Conservation (phyloP, 1,140 invertebrate species). For the Pseudomyrmex gracilis region DNA sequence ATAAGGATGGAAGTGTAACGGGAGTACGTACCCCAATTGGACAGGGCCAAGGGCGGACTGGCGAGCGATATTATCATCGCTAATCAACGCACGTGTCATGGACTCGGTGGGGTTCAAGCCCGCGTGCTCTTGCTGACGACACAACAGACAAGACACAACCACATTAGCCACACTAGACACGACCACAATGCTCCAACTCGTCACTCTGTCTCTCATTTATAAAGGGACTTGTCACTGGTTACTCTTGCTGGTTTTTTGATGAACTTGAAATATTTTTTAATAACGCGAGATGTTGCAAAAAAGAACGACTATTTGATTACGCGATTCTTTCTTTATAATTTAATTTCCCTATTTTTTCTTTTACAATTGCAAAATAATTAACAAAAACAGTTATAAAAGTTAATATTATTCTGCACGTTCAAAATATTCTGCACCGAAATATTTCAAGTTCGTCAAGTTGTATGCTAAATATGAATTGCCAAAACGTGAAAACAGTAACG, state of each 20-base stretch:
- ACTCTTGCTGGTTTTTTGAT: background rate
- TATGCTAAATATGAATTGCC: slow-evolving; percentile 80
- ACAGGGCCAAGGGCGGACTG: slow-evolving; percentile 93
- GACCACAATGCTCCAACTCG: slow-evolving; percentile 81
- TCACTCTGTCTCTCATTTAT: slow-evolving; percentile 72
- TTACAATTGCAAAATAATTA: background rate
- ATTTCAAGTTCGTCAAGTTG: slow-evolving; percentile 67
- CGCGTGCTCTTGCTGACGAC: slow-evolving; percentile 93
- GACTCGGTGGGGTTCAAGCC: slow-evolving; percentile 95
- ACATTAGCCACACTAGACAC: slow-evolving; percentile 86
- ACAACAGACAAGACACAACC: slow-evolving; percentile 89
- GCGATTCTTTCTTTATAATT: background rate
- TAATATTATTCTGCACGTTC: background rate
- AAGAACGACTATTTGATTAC: background rate
- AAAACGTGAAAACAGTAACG: slow-evolving; percentile 52
- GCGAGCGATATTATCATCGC: slow-evolving; percentile 93
- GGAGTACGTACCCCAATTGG: slow-evolving; percentile 95
- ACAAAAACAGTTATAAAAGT: background rate
- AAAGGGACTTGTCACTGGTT: background rate
- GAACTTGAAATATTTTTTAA: slow-evolving; percentile 33
- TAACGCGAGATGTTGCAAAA: background rate
- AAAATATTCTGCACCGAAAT: slow-evolving; percentile 51
- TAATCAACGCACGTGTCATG: slow-evolving; percentile 96
- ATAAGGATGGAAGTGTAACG: slow-evolving; percentile 64
- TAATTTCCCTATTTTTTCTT: background rate